Conservation (phyloP, 2,888 invertebrate species). For the Acrobasis suavella region DNA sequence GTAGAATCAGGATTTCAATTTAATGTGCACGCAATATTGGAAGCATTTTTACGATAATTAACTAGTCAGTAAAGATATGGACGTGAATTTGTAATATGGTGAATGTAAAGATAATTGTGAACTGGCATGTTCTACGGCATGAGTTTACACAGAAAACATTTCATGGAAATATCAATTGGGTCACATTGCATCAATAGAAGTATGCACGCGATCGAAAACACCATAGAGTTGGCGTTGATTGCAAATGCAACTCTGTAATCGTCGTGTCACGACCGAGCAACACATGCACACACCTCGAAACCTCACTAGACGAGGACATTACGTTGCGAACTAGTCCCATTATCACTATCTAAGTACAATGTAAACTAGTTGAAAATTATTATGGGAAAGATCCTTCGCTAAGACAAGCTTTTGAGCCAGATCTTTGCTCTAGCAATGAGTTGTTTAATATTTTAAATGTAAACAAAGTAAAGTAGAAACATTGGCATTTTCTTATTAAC, state of each 20-base stretch:
- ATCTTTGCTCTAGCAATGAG: neutral
- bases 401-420: neutral
- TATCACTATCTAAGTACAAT: slow-evolving; percentile 22
- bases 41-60: neutral
- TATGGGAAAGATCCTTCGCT: neutral
- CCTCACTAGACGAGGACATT: slow-evolving; percentile 33
- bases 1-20: neutral
- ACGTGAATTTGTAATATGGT: neutral
- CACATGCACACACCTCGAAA: slow-evolving; percentile 40
- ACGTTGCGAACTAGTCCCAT: slow-evolving; percentile 39
- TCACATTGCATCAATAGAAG: slow-evolving; percentile 73
- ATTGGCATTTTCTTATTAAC: too few relatives aligned
- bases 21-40: neutral
- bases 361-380: slow-evolving; percentile 30
- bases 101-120: neutral
- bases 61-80: neutral
- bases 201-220: slow-evolving; percentile 69
- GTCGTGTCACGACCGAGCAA: slow-evolving; percentile 53
- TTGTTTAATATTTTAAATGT: too few relatives aligned
- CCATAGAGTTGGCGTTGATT: slow-evolving; percentile 56
- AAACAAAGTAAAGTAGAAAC: too few relatives aligned
- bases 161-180: slow-evolving; percentile 69
- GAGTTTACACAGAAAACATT: slow-evolving; percentile 41
- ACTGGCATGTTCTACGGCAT: slow-evolving; percentile 2
- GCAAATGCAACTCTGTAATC: slow-evolving; percentile 63